phyloP scores from a whole-genome alignment of 2,888 invertebrate genomes.

The Alcis repandata region DNA sequence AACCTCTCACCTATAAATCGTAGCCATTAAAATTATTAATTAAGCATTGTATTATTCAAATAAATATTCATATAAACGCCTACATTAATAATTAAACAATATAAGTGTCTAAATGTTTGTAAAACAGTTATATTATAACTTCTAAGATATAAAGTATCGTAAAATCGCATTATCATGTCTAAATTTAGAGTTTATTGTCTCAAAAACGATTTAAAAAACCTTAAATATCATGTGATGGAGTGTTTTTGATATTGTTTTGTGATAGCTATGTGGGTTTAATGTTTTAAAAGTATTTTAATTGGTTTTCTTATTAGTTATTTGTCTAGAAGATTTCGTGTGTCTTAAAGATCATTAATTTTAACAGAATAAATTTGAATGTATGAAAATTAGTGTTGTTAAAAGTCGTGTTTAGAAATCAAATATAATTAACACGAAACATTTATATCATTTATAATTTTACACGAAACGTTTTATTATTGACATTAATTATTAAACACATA shows the following conservation, averaged over 20 bases:
- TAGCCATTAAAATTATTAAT: constrained; percentile 29
- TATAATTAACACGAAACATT: too few species aligned
- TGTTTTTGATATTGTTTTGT: constrained; percentile 56
- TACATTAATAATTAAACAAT: constrained; percentile 42
- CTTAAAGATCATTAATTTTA: constrained; percentile 10
- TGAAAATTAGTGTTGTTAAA: constrained; percentile 16
- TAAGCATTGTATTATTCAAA: constrained; percentile 26
- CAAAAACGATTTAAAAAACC: constrained; percentile 49
- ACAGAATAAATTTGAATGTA: constrained; percentile 15
- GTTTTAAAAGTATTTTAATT: constrained; percentile 46
- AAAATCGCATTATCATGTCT: constrained; percentile 63
- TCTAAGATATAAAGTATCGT: constrained; percentile 49
- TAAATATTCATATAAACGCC: constrained; percentile 46
- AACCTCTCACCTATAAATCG: constrained; percentile 37
- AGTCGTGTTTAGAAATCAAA: background rate
- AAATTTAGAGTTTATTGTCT: constrained; percentile 64
- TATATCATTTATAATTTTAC: too few species aligned
- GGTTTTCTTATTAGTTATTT: constrained; percentile 39
- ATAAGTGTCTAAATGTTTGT: constrained; percentile 55
- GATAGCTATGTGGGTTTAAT: constrained; percentile 50
- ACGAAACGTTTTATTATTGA: too few species aligned
- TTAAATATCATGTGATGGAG: constrained; percentile 53
- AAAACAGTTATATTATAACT: constrained; percentile 56
- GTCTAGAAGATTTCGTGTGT: constrained; percentile 35
- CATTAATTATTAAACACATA: too few species aligned